Percentiles rank a stretch among this genome's conserved stretches.
Conservation (phyloP, 1,140 invertebrate species). For the Brachionus koreanus region DNA sequence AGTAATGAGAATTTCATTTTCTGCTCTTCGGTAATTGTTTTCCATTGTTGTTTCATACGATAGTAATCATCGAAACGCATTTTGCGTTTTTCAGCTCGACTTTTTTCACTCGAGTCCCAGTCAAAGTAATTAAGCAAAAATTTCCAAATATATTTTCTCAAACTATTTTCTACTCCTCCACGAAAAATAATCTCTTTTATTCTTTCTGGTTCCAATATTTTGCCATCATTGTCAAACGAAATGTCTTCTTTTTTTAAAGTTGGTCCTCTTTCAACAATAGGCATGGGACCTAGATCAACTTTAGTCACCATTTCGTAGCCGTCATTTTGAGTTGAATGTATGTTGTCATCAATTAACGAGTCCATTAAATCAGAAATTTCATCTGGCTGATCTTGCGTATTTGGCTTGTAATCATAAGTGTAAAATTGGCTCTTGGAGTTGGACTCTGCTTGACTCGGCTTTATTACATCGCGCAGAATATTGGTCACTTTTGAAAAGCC, state of each 20-base stretch:
- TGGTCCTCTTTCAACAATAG: conserved; percentile 58
- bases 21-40: conserved; percentile 77
- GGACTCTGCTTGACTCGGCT: conserved; percentile 48
- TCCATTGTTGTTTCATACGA: conserved; percentile 94
- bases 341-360: conserved; percentile 9
- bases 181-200: conserved; percentile 80
- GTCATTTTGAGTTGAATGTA: neutral
- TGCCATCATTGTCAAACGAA: conserved; percentile 73
- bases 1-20: conserved; percentile 68
- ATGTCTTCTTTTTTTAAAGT: conserved; percentile 75
- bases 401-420: conserved; percentile 63
- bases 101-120: conserved; percentile 72
- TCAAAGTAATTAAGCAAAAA: conserved; percentile 83
- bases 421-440: conserved; percentile 56
- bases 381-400: conserved; percentile 59
- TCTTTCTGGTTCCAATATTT: conserved; percentile 56
- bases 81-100: conserved; percentile 60
- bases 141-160: conserved; percentile 87
- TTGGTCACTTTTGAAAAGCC: conserved; percentile 78
- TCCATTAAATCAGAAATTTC: conserved; percentile 55
- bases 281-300: conserved; percentile 32
- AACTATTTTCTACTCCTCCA: conserved; percentile 69
- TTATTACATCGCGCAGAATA: conserved; percentile 58
- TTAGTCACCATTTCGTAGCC: conserved; percentile 44
- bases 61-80: conserved; percentile 65